Evolutionary conservation across 2,888 invertebrate genomes (phyloP).

Genomic region (Pyrrhia umbra): DNA sequence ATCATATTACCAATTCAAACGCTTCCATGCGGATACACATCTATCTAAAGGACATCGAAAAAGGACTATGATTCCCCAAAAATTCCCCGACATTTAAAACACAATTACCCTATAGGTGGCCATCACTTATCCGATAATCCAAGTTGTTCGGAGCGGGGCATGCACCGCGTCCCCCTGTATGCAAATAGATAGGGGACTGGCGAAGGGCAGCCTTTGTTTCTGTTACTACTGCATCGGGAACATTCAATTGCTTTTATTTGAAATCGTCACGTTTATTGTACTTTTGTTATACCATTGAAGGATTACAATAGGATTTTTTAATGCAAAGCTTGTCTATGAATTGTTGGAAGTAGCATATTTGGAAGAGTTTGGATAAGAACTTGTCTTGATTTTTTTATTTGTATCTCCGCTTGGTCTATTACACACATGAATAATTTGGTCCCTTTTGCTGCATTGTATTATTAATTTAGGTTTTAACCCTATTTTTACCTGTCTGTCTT

Average conservation of each 20-base stretch:
- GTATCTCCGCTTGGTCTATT: not conserved
- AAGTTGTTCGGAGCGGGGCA: constrained; percentile 58
- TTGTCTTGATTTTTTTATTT: not conserved
- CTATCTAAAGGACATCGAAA: not conserved
- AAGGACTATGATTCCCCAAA: constrained; percentile 14
- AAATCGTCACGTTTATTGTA: constrained; percentile 57
- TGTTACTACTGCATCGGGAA: constrained; percentile 44
- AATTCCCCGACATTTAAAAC: constrained; percentile 57
- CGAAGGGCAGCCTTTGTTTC: constrained; percentile 61
- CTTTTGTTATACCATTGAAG: constrained; percentile 43
- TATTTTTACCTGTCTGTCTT: too few relatives aligned
- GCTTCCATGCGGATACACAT: constrained; percentile 17
- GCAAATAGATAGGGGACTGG: constrained; percentile 73
- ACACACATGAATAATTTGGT: not conserved
- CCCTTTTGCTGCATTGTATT: too few relatives aligned
- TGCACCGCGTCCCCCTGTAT: constrained; percentile 61
- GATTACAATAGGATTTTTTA: constrained; percentile 32
- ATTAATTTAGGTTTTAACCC: too few relatives aligned
- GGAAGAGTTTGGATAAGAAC: constrained; percentile 10
- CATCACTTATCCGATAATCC: constrained; percentile 63
- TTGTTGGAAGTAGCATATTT: constrained; percentile 1
- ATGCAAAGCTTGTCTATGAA: constrained; percentile 19
- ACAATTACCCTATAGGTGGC: constrained; percentile 59
- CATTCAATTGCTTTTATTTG: constrained; percentile 57
- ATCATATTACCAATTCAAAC: constrained; percentile 33